Evolutionary conservation across 2,113 vertebrate genomes (phyloP).

Genomic region (Rhizomys pruinosus): DNA sequence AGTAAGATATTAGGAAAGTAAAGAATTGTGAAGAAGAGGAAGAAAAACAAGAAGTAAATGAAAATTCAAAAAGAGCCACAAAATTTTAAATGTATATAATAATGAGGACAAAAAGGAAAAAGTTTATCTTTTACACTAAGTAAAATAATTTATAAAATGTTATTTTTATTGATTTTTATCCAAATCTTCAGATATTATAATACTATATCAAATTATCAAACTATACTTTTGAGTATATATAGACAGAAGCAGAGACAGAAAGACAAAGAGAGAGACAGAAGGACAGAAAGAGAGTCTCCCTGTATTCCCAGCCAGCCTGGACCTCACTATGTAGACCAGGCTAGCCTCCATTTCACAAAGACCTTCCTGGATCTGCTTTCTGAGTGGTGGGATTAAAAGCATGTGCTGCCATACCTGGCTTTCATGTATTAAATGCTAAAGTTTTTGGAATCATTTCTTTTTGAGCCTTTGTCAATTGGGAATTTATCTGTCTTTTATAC

Average conservation of each 20-base stretch:
- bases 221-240: too few species aligned
- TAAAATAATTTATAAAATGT: not conserved
- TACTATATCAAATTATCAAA: too few species aligned
- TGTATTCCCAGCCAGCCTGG: too few species aligned
- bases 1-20: not conserved
- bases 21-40: not conserved
- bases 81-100: not conserved
- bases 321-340: too few species aligned
- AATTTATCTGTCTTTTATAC: not conserved
- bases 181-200: not conserved
- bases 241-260: too few species aligned
- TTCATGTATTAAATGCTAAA: not conserved
- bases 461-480: not conserved
- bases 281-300: too few species aligned
- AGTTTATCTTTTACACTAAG: not conserved
- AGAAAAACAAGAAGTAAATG: not conserved
- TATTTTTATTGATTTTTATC: not conserved
- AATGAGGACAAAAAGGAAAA: not conserved
- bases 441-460: not conserved
- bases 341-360: too few species aligned
- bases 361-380: too few species aligned
- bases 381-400: too few species aligned
- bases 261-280: too few species aligned
- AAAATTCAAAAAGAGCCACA: not conserved
- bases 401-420: too few species aligned